Evolutionary conservation across 64 coral and sea anemone species (phyloP).

Genomic region (Hydrozoanthus tunicans): DNA sequence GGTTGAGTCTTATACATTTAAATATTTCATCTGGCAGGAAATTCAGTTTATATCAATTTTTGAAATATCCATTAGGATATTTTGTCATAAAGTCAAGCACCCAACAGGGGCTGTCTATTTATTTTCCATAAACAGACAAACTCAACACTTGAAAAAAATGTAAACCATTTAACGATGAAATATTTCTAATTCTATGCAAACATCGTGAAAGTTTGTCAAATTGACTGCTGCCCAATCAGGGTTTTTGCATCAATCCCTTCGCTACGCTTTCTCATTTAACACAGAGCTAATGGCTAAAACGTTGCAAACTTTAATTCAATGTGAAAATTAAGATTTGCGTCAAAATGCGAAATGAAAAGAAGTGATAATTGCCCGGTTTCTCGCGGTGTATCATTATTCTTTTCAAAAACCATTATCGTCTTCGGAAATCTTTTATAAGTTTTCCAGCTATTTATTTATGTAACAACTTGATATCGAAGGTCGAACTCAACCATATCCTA

Average conservation of each 20-base stretch:
- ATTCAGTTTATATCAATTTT: neutral
- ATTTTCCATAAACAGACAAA: neutral
- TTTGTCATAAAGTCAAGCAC: neutral
- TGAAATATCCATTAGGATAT: neutral
- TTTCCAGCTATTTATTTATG: neutral
- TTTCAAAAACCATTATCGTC: constrained; percentile 22
- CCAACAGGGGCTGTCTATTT: neutral
- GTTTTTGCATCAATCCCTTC: neutral
- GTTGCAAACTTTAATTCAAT: neutral
- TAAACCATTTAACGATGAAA: neutral
- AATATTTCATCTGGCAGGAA: neutral
- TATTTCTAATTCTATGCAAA: neutral
- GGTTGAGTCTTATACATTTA: neutral
- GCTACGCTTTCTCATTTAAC: neutral
- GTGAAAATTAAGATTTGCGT: neutral
- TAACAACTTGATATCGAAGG: neutral
- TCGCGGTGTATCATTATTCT: neutral
- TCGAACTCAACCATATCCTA: neutral
- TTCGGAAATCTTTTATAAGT: neutral
- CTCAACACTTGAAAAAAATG: neutral
- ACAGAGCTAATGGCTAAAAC: neutral
- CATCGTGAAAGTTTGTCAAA: neutral
- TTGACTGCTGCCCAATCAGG: neutral
- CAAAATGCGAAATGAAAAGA: neutral
- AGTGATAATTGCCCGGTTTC: constrained; percentile 17